Evolutionary conservation across 2,797 vertebrate genomes (phyloP).

Genomic region (Gephyroberyx darwinii): DNA sequence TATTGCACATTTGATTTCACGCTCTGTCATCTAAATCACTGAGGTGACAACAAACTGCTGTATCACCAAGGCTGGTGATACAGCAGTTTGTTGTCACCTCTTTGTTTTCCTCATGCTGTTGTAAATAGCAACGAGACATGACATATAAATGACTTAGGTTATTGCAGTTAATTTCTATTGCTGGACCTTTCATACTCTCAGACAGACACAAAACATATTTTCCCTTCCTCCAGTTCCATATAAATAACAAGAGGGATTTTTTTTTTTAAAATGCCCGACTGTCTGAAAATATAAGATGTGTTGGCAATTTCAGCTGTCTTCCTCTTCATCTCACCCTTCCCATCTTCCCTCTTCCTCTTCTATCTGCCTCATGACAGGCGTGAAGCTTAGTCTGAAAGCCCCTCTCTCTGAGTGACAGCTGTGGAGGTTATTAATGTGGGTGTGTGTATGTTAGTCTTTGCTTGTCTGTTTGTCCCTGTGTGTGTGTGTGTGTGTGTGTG

Average conservation of each 20-base stretch:
- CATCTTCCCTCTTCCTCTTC: slow-evolving; percentile 43
- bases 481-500: slow-evolving; percentile 23
- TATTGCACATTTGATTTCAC: slow-evolving; percentile 34
- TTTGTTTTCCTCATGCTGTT: neutral
- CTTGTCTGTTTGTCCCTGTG: slow-evolving; percentile 23
- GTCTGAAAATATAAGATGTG: slow-evolving; percentile 42
- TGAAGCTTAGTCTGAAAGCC: slow-evolving; percentile 46
- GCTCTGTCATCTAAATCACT: slow-evolving; percentile 27
- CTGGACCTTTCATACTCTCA: neutral
- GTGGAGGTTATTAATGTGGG: slow-evolving; percentile 49
- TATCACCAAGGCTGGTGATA: too few relatives aligned
- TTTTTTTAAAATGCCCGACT: neutral
- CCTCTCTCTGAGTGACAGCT: slow-evolving; percentile 55
- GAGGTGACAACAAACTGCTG: slow-evolving; percentile 5
- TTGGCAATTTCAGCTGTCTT: slow-evolving; percentile 41
- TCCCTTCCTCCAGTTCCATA: slow-evolving; percentile 21
- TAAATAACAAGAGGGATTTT: slow-evolving; percentile 22
- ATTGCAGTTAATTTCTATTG: slow-evolving; percentile 12
- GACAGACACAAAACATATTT: slow-evolving; percentile 1
- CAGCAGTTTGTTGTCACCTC: too few relatives aligned
- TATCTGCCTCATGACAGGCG: slow-evolving; percentile 33
- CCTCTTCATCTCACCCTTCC: slow-evolving; percentile 32
- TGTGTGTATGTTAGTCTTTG: slow-evolving; percentile 29
- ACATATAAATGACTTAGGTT: slow-evolving; percentile 17
- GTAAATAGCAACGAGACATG: slow-evolving; percentile 10